Conservation (phyloP, 2,888 invertebrate genomes). For the Sisyra nigra region DNA sequence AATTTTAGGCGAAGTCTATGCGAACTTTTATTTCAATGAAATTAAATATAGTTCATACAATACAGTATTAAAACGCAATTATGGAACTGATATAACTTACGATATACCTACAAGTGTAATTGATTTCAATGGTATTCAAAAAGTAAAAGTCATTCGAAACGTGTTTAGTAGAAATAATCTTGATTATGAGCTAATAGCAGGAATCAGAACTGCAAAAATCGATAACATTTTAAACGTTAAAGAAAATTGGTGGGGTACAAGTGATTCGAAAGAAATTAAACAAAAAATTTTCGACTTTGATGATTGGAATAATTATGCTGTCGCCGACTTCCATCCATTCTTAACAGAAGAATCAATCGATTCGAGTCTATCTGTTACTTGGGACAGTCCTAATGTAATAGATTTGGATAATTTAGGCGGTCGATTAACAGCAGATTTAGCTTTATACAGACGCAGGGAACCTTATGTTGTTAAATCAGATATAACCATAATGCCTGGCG, state of each 20-base stretch:
- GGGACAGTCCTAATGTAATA: constrained; percentile 35
- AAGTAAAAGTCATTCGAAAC: constrained; percentile 79
- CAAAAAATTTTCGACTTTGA: constrained; percentile 92
- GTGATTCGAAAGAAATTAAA: constrained; percentile 54
- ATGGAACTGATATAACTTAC: constrained; percentile 23
- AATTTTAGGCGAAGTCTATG: constrained; percentile 70
- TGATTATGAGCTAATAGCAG: constrained; percentile 85
- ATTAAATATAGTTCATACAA: constrained; percentile 51
- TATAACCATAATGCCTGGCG: constrained; percentile 92
- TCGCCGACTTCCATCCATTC: constrained; percentile 81
- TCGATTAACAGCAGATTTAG: constrained; percentile 48
- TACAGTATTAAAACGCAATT: constrained; percentile 18
- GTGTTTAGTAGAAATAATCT: constrained; percentile 67
- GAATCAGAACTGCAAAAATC: constrained; percentile 73
- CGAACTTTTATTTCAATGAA: constrained; percentile 62
- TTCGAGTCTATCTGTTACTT: constrained; percentile 56
- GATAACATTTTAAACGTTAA: constrained; percentile 74
- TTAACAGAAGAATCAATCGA: constrained; percentile 62
- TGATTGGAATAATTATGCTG: constrained; percentile 97
- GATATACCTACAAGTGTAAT: constrained; percentile 59
- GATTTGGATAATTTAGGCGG: constrained; percentile 62
- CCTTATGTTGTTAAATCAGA: constrained; percentile 78
- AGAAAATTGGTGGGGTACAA: constrained; percentile 95
- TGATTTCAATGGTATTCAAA: constrained; percentile 87
- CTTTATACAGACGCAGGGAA: constrained; percentile 40